Base-by-base conservation (phyloP, 2,113 vertebrate genomes). In the Hemicordylus capensis region DNA sequence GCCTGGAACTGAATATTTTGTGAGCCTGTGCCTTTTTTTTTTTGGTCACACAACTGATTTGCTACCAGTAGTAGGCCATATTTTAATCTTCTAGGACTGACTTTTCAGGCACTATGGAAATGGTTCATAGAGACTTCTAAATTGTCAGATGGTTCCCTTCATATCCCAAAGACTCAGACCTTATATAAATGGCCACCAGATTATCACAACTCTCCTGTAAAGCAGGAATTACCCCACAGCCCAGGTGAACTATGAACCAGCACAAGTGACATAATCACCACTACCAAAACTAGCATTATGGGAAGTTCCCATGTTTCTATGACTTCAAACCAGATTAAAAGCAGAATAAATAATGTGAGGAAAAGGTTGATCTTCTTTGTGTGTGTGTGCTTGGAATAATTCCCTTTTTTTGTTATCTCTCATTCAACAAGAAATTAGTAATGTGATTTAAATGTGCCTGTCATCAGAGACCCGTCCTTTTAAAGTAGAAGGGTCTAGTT, bases 41-140 rank as follows among this genome's bases (percentile, higher is more conserved):
- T n/a, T n/a, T n/a, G n/a, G n/a, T n/a, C n/a, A n/a, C n/a, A n/a
- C n/a, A n/a, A n/a, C n/a, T n/a, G n/a, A n/a, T n/a, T n/a, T n/a
- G n/a, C n/a, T n/a, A n/a, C n/a, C n/a, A n/a, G n/a, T n/a, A n/a
- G n/a, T n/a, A n/a, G n/a, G n/a, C n/a, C n/a, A n/a, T n/a, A n/a
- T n/a, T n/a, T n/a, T n/a, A n/a, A n/a, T n/a, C n/a, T n/a, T n/a
- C n/a, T n/a, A n/a, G n/a, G n/a, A n/a, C n/a, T n/a, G n/a, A n/a
- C n/a, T n/a, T n/a, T n/a, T n/a, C 24, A 28, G 9, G 8, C 76
- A 0, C 0, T 63, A 7, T 70, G 8, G 0, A 0, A 3, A 0
- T 37, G 82, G 3, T 19, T 20, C 4, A 6, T 56, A 19, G 12
- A 67, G 24, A 17, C 6, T 4, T 37, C 14, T 26, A 39, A n/a